phyloP scores from a whole-genome alignment of 2,888 invertebrate genomes.

The Hypolimnas misippus region DNA sequence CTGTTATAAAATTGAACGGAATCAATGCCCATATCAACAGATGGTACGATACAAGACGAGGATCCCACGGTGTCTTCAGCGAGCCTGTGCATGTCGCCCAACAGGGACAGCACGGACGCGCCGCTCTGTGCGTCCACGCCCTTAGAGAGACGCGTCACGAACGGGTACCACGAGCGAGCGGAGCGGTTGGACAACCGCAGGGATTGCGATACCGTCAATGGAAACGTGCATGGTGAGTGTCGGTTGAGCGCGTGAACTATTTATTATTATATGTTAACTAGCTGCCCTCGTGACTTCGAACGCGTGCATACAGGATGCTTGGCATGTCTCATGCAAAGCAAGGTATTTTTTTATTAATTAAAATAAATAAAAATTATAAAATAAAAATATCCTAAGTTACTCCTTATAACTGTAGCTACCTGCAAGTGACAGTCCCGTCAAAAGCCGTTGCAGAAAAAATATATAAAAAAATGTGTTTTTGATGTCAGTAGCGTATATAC shows the following conservation, averaged over 20 bases:
- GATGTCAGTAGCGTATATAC: too few species aligned
- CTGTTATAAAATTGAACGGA: too few species aligned
- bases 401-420: too few species aligned
- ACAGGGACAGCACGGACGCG: constrained; percentile 39
- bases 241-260: not conserved
- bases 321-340: too few species aligned
- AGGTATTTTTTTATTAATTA: too few species aligned
- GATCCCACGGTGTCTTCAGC: constrained; percentile 74
- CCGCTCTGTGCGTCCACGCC: constrained; percentile 62
- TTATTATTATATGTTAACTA: not conserved
- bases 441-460: too few species aligned
- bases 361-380: too few species aligned
- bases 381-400: too few species aligned
- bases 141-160: constrained; percentile 53
- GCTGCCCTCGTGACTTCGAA: too few species aligned
- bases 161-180: constrained; percentile 53
- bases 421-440: too few species aligned
- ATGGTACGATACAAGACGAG: constrained; percentile 67
- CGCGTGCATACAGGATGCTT: too few species aligned
- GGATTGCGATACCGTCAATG: constrained; percentile 61
- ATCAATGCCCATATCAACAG: constrained; percentile 54
- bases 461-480: too few species aligned
- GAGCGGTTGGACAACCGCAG: constrained; percentile 47
- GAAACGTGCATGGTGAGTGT: constrained; percentile 64
- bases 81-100: constrained; percentile 73